Evolutionary conservation across 2,888 invertebrate species (phyloP).

Genomic region (Mythimna ferrago): DNA sequence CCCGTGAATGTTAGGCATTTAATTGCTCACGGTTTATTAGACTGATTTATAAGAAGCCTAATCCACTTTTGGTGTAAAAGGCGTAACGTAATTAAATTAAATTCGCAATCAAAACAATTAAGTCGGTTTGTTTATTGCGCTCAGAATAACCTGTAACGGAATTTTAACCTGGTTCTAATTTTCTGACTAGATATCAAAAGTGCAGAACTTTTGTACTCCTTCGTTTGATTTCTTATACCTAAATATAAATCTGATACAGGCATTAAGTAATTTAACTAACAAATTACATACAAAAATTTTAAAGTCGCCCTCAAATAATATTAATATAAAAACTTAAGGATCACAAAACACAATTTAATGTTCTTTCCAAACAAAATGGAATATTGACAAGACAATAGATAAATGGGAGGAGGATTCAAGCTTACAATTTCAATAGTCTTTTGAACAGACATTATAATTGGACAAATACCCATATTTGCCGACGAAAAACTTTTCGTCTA

Average conservation of each 20-base stretch:
- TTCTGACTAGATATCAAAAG: conserved; percentile 12
- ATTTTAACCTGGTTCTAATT: conserved; percentile 37
- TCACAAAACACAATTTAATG: neutral
- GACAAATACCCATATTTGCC: conserved; percentile 21
- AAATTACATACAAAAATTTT: neutral
- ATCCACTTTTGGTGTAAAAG: conserved; percentile 38
- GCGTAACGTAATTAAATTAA: conserved; percentile 29
- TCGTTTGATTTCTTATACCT: conserved; percentile 1
- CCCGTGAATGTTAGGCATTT: conserved; percentile 21
- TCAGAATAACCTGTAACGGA: conserved; percentile 37
- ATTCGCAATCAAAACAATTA: conserved; percentile 42
- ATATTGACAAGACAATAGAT: conserved; percentile 30
- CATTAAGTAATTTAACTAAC: neutral
- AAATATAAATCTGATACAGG: neutral
- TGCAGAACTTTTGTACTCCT: conserved; percentile 7
- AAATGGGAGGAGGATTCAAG: conserved; percentile 1
- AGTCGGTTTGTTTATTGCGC: conserved; percentile 21
- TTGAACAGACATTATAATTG: conserved; percentile 24
- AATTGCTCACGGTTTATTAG: conserved; percentile 20
- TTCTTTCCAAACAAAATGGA: conserved; percentile 2
- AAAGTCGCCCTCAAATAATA: neutral
- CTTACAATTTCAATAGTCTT: conserved; percentile 25
- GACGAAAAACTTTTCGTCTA: conserved; percentile 16
- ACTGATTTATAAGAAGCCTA: conserved; percentile 36
- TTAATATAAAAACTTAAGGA: neutral